Evolutionary conservation across 2,113 vertebrate genomes (phyloP).

Genomic region (Hiodon alosoides): DNA sequence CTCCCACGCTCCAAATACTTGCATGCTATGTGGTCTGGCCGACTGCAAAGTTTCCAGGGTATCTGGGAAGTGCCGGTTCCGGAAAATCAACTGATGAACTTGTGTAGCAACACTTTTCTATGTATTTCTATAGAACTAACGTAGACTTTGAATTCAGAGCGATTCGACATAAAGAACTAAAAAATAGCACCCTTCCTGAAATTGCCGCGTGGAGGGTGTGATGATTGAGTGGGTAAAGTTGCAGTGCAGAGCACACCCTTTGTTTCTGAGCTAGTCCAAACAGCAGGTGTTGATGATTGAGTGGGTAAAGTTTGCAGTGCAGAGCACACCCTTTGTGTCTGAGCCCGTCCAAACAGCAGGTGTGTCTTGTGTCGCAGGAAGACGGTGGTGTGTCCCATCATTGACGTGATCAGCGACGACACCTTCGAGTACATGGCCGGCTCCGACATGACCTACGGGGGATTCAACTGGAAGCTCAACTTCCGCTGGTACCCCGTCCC

Average conservation of each 20-base stretch:
- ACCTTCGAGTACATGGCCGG: slow-evolving; percentile 99
- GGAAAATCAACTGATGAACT: too few relatives aligned
- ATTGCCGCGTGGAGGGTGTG: too few relatives aligned
- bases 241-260: background rate
- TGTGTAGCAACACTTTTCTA: too few relatives aligned
- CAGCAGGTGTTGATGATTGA: slow-evolving; percentile 4
- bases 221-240: too few relatives aligned
- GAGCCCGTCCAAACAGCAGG: background rate
- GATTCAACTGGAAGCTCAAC: slow-evolving; percentile 98
- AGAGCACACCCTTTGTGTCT: background rate
- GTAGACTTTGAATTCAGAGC: too few relatives aligned
- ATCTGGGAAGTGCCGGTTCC: too few relatives aligned
- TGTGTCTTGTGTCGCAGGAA: slow-evolving; percentile 59
- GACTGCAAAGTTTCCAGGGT: too few relatives aligned
- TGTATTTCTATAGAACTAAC: too few relatives aligned
- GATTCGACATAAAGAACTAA: too few relatives aligned
- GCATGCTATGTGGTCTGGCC: too few relatives aligned
- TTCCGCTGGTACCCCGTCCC: slow-evolving; percentile 98
- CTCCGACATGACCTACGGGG: slow-evolving; percentile 97
- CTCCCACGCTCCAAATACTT: too few relatives aligned
- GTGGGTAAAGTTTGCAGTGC: background rate
- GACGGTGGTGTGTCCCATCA: slow-evolving; percentile 96
- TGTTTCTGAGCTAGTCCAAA: background rate
- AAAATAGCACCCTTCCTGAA: background rate
- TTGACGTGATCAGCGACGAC: slow-evolving; percentile 97